A percentile compares a stretch with the other conserved stretches of the same genome.
Conservation (phyloP, 2,888 invertebrate species). For the Mythimna pallens region DNA sequence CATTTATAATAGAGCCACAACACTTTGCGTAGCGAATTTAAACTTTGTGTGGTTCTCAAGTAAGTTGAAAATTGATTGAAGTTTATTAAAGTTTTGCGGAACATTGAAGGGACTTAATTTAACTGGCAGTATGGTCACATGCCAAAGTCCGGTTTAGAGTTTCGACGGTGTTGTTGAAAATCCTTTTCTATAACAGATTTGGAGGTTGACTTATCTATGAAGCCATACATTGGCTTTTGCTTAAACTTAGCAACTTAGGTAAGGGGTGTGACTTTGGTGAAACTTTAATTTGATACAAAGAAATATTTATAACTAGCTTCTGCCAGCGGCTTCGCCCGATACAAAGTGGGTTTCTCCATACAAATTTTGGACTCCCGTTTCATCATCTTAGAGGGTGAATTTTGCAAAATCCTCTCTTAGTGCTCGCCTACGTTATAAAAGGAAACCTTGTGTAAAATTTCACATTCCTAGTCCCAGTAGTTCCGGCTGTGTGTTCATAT, state of each 20-base stretch:
- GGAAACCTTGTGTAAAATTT: too few species aligned
- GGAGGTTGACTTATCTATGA: slow-evolving; percentile 7
- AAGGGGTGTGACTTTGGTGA: too few species aligned
- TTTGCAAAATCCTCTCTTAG: too few species aligned
- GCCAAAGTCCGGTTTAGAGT: slow-evolving; percentile 35
- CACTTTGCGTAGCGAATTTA: not conserved
- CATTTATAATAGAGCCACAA: slow-evolving; percentile 33
- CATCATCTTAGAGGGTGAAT: too few species aligned
- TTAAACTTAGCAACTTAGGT: not conserved
- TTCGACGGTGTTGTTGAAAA: slow-evolving; percentile 31
- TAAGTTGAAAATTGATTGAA: slow-evolving; percentile 17
- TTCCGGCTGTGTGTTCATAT: too few species aligned
- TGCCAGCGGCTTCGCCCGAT: too few species aligned
- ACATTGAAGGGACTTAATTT: slow-evolving; percentile 32
- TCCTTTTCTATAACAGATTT: slow-evolving; percentile 15
- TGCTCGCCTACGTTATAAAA: too few species aligned
- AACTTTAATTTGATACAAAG: not conserved
- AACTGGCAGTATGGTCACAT: slow-evolving; percentile 16
- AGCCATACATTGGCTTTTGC: not conserved
- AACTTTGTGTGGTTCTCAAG: not conserved
- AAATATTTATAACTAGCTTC: not conserved
- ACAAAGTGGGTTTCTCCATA: too few species aligned
- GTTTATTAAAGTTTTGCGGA: not conserved
- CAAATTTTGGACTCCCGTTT: too few species aligned
- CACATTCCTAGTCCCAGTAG: too few species aligned